phyloP scores from a whole-genome alignment of 2,888 invertebrate genomes.

The Leptopterna dolabrata region DNA sequence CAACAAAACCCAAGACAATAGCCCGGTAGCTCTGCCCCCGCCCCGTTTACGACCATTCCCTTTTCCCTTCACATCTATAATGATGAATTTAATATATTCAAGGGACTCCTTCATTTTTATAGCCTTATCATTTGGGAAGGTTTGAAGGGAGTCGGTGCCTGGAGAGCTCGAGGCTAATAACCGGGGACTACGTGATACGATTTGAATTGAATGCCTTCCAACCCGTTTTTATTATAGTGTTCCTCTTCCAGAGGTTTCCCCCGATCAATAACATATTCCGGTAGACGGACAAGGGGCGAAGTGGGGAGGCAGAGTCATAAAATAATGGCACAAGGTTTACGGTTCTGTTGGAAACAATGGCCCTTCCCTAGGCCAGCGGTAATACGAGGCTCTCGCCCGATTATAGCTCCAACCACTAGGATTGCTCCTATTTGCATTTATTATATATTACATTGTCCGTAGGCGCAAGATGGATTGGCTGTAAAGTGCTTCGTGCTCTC shows the following conservation, averaged over 20 bases:
- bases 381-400: constrained; percentile 37
- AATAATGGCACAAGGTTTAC: constrained; percentile 56
- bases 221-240: constrained; percentile 51
- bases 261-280: constrained; percentile 55
- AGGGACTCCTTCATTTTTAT: constrained; percentile 34
- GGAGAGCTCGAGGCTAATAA: constrained; percentile 14
- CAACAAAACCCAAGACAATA: constrained; percentile 23
- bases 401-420: constrained; percentile 31
- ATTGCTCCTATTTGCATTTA: constrained; percentile 51
- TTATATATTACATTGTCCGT: constrained; percentile 49
- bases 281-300: background rate
- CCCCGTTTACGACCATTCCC: constrained; percentile 20
- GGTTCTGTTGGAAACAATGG: constrained; percentile 51
- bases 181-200: constrained; percentile 41
- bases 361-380: constrained; percentile 14
- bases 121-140: constrained; percentile 36
- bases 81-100: constrained; percentile 52
- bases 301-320: constrained; percentile 24
- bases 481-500: constrained; percentile 7
- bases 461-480: constrained; percentile 27
- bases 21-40: background rate
- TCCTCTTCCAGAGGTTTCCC: constrained; percentile 8
- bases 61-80: constrained; percentile 34
- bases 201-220: constrained; percentile 51
- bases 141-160: background rate